Evolutionary conservation across 2,113 vertebrate genomes (phyloP), one percentile per base, ranked within the genome.

Genomic region (Mirounga angustirostris): DNA sequence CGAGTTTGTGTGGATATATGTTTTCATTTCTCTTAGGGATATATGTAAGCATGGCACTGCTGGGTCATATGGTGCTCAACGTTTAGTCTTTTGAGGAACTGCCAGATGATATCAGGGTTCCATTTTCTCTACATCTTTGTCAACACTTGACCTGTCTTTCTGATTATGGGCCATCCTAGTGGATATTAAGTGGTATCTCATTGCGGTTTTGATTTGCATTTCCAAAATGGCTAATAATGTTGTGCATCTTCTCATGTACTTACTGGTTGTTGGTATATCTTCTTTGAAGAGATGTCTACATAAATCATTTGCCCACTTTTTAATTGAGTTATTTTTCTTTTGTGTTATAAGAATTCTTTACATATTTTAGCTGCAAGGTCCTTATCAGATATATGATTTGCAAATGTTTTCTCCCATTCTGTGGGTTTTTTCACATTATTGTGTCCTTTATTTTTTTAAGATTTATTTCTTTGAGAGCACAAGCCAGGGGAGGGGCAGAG

Each of bases 1-100:
- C 1, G 18, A 52, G 46, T 52, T 79, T 65, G 43, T 28, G 10
- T 14, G 21, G 58, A 63, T 58, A 9, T 78, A n/a, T 63, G 73
- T 59, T 79, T 79, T 90, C 58, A 63, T 50, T 65, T 90, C 43
- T 90, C 73, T 79, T 79, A 43, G 43, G 46, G 58, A 7, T 52
- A 65, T 52, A 26, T 6, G 24, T 30, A 40, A 65, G 10, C n/a
- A 36, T 28, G 13, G 30, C 19, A 33, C 69, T 56, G 18, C 50
- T 82, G 50, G 50, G 19, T 91, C 63, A 30, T 81, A 65, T 5
- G 28, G 13, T 61, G 5, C 26, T 91, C 50, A 15, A 65, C 50
- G 33, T 90, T 90, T 97, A 85, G 19, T 80, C 71, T 80, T 73
- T 97, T 84, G 61, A 79, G 61, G 71, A 94, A 90, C 21, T 65